phyloP scores from a whole-genome alignment of 2,888 invertebrate genomes.

The Mesorhabditis sp. region DNA sequence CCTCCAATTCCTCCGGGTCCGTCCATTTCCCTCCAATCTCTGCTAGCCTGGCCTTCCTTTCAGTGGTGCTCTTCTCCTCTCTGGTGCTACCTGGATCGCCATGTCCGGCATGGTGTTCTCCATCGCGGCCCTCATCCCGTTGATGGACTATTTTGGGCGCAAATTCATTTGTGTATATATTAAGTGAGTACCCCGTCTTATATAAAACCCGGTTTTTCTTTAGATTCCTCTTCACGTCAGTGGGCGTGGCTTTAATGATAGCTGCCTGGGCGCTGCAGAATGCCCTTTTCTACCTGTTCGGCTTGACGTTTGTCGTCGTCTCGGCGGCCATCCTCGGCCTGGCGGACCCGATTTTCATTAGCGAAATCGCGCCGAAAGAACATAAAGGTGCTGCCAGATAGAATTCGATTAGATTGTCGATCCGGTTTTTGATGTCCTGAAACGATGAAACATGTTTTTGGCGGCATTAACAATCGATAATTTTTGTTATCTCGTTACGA shows the following conservation, averaged over 20 bases:
- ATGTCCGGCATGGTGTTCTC: conserved; percentile 1
- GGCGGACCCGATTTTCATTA: neutral
- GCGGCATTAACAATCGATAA: too few relatives aligned
- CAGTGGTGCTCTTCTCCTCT: conserved; percentile 1
- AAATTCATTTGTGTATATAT: conserved; percentile 3
- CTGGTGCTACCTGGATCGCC: neutral
- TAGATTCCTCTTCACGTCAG: neutral
- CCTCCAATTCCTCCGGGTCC: too few relatives aligned
- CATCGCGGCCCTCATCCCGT: conserved; percentile 2
- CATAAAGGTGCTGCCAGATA: neutral
- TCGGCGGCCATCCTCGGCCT: conserved; percentile 3
- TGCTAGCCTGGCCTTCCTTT: neutral
- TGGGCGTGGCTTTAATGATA: neutral
- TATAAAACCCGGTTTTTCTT: neutral
- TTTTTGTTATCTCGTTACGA: too few relatives aligned
- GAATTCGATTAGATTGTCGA: neutral
- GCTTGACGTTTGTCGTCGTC: neutral
- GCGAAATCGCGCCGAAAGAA: neutral
- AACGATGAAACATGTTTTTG: too few relatives aligned
- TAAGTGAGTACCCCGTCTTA: neutral
- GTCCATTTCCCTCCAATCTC: neutral
- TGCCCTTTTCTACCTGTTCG: conserved; percentile 6
- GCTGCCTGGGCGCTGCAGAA: neutral
- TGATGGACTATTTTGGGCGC: neutral
- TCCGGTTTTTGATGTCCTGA: neutral